Percentiles rank a stretch among this genome's conserved stretches.
Evolutionary conservation across 2,888 invertebrate genomes (phyloP).

Genomic region (Coenonympha arcania): DNA sequence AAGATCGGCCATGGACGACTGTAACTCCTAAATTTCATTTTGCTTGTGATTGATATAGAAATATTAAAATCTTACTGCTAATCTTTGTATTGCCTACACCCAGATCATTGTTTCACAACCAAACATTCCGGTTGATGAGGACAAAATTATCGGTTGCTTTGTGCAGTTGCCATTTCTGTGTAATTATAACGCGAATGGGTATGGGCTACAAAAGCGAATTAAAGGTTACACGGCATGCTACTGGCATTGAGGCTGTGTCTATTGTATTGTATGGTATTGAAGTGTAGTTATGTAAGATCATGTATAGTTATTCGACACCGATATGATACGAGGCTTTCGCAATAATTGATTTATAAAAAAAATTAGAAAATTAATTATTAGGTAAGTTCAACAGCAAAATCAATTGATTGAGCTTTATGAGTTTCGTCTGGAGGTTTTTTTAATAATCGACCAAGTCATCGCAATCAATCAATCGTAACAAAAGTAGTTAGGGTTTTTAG

Average conservation of each 20-base stretch:
- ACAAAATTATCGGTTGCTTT: constrained; percentile 38
- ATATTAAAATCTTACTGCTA: no score
- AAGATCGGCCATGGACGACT: no score
- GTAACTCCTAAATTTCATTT: no score
- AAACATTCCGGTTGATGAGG: constrained; percentile 28
- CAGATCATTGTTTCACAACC: constrained; percentile 23
- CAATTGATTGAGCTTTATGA: no score
- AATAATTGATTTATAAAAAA: not conserved
- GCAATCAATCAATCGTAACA: no score
- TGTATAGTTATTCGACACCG: constrained; percentile 2
- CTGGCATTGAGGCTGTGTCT: constrained; percentile 23
- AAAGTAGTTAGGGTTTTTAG: no score
- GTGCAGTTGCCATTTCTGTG: constrained; percentile 38
- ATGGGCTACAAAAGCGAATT: constrained; percentile 34
- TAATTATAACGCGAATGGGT: constrained; percentile 40
- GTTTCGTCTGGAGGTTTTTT: no score
- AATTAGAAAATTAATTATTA: not conserved
- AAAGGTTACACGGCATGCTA: constrained; percentile 26
- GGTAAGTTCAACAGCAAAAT: no score
- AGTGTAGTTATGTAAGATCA: not conserved
- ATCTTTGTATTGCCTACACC: no score
- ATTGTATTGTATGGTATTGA: no score
- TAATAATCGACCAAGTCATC: no score
- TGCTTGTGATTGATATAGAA: no score
- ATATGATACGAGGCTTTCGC: not conserved